Percentiles rank a stretch among this genome's conserved stretches.
phyloP scores from a whole-genome alignment of 2,113 vertebrate species.

The Myrmecophaga tridactyla region DNA sequence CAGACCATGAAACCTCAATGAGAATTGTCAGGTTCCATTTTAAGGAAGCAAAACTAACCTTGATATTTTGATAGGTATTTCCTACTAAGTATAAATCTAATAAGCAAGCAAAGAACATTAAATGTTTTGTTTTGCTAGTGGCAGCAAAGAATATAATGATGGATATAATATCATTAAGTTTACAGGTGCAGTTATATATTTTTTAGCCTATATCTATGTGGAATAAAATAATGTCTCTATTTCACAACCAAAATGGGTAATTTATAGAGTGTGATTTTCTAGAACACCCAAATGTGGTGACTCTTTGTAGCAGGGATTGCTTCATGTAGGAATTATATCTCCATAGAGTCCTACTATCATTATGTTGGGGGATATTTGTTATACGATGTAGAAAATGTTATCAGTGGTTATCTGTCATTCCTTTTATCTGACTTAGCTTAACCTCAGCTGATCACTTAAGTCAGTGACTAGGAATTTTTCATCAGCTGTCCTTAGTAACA shows the following conservation, averaged over 20 bases:
- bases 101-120: conserved; percentile 37
- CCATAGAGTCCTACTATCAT: not conserved
- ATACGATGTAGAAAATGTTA: conserved; percentile 4
- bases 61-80: conserved; percentile 47
- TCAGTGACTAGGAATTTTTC: conserved; percentile 53
- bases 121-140: conserved; percentile 69
- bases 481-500: conserved; percentile 48
- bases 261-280: conserved; percentile 42
- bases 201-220: conserved; percentile 44
- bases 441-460: conserved; percentile 28
- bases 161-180: conserved; percentile 59
- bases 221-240: conserved; percentile 51
- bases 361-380: conserved; percentile 35
- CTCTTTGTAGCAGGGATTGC: not conserved
- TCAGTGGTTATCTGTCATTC: conserved; percentile 29
- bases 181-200: conserved; percentile 43
- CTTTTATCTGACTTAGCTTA: conserved; percentile 60
- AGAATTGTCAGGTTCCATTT: conserved; percentile 56
- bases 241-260: not conserved
- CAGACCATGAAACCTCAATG: not conserved
- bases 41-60: conserved; percentile 18
- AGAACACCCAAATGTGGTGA: conserved; percentile 2
- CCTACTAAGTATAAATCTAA: conserved; percentile 36
- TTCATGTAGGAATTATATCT: not conserved
- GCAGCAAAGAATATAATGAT: conserved; percentile 60